A percentile compares a stretch with the other conserved stretches of the same genome.
These are phyloP conservation scores for Melangyna quadrimaculata DNA, from an alignment of 2,888 invertebrate species.

Conservation along the genomic window DNA sequence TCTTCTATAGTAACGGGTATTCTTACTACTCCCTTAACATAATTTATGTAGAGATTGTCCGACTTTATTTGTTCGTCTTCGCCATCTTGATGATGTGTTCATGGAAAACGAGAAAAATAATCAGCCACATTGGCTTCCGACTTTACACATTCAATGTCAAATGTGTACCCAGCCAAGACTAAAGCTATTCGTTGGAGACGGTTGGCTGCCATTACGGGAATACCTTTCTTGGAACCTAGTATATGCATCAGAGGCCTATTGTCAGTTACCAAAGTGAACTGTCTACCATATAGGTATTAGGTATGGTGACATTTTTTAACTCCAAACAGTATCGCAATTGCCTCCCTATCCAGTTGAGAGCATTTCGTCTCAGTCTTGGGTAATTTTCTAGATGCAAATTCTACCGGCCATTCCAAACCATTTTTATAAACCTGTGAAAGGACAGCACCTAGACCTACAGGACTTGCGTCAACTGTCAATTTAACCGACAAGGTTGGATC, in stretches of 20 bases:
- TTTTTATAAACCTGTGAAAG: not conserved
- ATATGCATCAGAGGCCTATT: not conserved
- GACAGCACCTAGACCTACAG: not conserved
- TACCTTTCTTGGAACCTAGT: not conserved
- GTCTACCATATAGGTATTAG: not conserved
- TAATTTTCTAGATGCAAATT: not conserved
- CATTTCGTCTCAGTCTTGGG: not conserved
- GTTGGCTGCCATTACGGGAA: not conserved
- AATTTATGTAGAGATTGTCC: too few relatives aligned
- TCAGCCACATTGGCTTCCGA: too few relatives aligned
- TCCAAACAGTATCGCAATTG: not conserved
- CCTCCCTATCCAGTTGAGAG: not conserved
- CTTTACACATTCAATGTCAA: too few relatives aligned
- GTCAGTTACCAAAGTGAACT: not conserved
- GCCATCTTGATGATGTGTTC: too few relatives aligned
- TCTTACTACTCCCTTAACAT: too few relatives aligned
- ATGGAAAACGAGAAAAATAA: too few relatives aligned
- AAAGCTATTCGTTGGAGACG: not conserved
- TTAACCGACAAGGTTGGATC: too few relatives aligned
- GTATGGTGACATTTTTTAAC: not conserved
- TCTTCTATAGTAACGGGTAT: too few relatives aligned
- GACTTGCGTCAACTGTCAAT: too few relatives aligned
- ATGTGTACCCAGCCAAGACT: too few relatives aligned
- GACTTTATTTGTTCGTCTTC: too few relatives aligned
- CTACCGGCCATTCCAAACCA: not conserved